Conservation (phyloP, 1,140 invertebrate species). For the Sycophila sp. region DNA sequence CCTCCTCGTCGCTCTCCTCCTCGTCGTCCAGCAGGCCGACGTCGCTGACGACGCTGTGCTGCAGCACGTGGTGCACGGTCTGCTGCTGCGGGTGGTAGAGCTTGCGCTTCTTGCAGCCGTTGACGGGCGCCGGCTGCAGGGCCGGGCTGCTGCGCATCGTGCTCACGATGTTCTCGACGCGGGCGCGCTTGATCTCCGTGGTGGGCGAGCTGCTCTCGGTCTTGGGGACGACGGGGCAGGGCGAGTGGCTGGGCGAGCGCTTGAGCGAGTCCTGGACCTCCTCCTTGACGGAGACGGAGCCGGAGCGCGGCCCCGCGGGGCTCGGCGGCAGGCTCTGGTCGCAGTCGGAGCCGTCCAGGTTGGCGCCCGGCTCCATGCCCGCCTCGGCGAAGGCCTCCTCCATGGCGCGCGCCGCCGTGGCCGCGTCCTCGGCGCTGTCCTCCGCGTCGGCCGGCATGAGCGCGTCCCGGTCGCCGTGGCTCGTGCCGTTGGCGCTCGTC, state of each 20-base stretch:
- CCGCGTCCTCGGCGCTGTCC: slow-evolving; percentile 68
- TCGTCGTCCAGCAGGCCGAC: slow-evolving; percentile 79
- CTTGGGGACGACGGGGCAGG: slow-evolving; percentile 60
- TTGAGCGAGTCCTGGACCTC: slow-evolving; percentile 74
- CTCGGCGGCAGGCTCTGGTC: slow-evolving; percentile 72
- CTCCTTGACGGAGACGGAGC: slow-evolving; percentile 67
- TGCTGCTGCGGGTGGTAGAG: slow-evolving; percentile 97
- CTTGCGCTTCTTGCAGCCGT: slow-evolving; percentile 95
- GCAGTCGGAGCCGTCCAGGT: slow-evolving; percentile 75
- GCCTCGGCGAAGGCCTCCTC: slow-evolving; percentile 70
- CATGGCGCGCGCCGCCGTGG: slow-evolving; percentile 70
- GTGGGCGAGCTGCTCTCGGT: slow-evolving; percentile 61
- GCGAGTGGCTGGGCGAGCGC: slow-evolving; percentile 60
- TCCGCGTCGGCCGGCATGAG: slow-evolving; percentile 73
- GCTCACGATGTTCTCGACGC: slow-evolving; percentile 94
- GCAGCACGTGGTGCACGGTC: slow-evolving; percentile 61
- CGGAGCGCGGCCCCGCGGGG: slow-evolving; percentile 71
- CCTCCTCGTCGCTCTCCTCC: slow-evolving; percentile 79
- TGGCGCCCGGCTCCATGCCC: slow-evolving; percentile 69
- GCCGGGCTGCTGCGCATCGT: slow-evolving; percentile 88
- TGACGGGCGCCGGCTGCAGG: slow-evolving; percentile 76
- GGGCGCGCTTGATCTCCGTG: slow-evolving; percentile 85
- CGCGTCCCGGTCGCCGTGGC: slow-evolving; percentile 54
- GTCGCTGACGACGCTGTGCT: slow-evolving; percentile 71
- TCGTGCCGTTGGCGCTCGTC: slow-evolving; percentile 61